Evolutionary conservation across 2,797 vertebrate species (phyloP).

Genomic region (Microctenopoma stevenorrisi): DNA sequence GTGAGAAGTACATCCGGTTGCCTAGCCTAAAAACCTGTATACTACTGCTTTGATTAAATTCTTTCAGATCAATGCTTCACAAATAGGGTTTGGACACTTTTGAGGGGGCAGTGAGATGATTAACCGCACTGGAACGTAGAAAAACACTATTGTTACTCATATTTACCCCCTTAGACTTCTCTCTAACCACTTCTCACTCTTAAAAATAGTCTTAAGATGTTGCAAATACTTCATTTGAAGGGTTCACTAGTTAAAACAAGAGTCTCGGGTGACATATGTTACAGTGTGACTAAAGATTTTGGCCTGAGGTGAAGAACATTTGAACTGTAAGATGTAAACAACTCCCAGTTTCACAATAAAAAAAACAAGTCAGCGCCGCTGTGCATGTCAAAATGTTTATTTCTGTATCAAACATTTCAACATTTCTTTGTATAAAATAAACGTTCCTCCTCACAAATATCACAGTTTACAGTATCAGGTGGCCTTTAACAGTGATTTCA

Average conservation of each 20-base stretch:
- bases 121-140: not conserved
- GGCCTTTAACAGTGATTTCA: conserved; percentile 39
- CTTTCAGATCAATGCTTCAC: not conserved
- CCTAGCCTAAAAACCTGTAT: not conserved
- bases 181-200: too few relatives aligned
- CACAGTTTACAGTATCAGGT: conserved; percentile 38
- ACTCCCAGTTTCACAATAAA: conserved; percentile 3
- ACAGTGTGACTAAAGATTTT: not conserved
- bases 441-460: conserved; percentile 4
- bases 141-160: not conserved
- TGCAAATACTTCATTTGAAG: not conserved
- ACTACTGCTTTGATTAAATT: not conserved
- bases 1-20: not conserved
- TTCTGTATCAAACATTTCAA: conserved; percentile 21
- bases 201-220: not conserved
- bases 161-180: too few relatives aligned
- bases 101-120: not conserved
- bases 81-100: not conserved
- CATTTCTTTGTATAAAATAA: conserved; percentile 9
- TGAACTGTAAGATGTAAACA: not conserved
- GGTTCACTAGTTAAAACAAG: not conserved
- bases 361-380: conserved; percentile 7
- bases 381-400: conserved; percentile 55
- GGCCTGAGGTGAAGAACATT: not conserved
- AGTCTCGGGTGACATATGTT: not conserved